These are phyloP conservation scores for Muntiacus reevesi DNA, from an alignment of 2,113 vertebrate species.

Conservation along the genomic window DNA sequence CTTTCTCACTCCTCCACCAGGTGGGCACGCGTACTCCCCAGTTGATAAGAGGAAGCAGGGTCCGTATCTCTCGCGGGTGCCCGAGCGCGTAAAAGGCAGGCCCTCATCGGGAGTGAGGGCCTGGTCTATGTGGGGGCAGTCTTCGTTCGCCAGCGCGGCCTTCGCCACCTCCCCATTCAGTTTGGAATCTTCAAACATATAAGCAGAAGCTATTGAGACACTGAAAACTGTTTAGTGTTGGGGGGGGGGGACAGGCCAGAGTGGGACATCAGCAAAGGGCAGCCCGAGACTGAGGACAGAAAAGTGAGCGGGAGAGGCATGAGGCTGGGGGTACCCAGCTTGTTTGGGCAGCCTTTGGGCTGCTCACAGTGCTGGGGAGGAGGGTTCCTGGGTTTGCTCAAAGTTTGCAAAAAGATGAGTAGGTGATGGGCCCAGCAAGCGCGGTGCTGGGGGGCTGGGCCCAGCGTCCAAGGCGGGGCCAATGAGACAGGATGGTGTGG, in stretches of 20 bases:
- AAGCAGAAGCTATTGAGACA: conserved; percentile 92
- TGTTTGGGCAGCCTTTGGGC: not conserved
- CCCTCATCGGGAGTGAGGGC: conserved; percentile 97
- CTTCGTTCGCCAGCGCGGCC: conserved; percentile 98
- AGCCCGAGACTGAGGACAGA: conserved; percentile 41
- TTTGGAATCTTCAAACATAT: conserved; percentile 96
- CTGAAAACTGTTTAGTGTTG: conserved; percentile 81
- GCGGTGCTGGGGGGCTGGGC: not conserved
- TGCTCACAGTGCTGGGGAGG: not conserved
- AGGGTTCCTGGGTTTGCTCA: conserved; percentile 67
- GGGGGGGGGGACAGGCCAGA: conserved; percentile 74
- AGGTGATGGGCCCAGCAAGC: conserved; percentile 45
- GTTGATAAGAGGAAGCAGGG: conserved; percentile 99
- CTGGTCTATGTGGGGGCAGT: conserved; percentile 99
- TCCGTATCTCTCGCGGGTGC: conserved; percentile 93
- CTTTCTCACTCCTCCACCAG: conserved; percentile 98
- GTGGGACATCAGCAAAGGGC: conserved; percentile 67
- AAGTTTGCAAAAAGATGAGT: conserved; percentile 79
- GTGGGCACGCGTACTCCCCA: conserved; percentile 95
- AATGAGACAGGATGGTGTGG: conserved; percentile 65
- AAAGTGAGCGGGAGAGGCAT: not conserved
- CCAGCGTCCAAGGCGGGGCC: not conserved
- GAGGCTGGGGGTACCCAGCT: not conserved
- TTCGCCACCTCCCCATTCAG: conserved; percentile 98
- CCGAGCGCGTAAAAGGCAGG: conserved; percentile 95